Evolutionary conservation across 2,888 invertebrate species (phyloP).

Genomic region (Fissipunctia ypsillon): DNA sequence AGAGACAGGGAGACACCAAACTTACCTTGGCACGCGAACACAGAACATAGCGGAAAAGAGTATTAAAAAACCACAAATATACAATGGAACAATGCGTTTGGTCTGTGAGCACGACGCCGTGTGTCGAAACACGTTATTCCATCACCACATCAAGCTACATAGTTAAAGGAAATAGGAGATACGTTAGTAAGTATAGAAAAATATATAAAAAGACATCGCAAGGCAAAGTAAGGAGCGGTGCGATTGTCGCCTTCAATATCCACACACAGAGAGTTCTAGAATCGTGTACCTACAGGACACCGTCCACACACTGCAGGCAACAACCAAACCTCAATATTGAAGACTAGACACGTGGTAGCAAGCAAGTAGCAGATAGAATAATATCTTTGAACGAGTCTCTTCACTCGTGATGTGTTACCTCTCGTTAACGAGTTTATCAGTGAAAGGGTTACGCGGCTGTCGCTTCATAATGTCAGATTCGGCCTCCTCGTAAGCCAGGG

Average conservation of each 20-base stretch:
- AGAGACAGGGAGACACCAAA: slow-evolving; percentile 85
- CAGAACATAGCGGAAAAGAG: slow-evolving; percentile 75
- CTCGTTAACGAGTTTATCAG: slow-evolving; percentile 99
- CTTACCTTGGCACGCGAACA: slow-evolving; percentile 84
- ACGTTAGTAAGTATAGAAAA: slow-evolving; percentile 84
- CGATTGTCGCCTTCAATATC: slow-evolving; percentile 88
- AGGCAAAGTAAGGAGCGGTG: slow-evolving; percentile 88
- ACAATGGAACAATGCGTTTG: slow-evolving; percentile 85
- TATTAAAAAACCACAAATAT: slow-evolving; percentile 76
- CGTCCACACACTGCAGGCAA: slow-evolving; percentile 86
- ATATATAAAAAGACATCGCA: slow-evolving; percentile 85
- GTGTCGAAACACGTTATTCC: slow-evolving; percentile 82
- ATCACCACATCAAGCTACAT: slow-evolving; percentile 85
- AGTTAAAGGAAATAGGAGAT: slow-evolving; percentile 81
- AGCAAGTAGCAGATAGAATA: slow-evolving; percentile 89
- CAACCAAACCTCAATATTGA: slow-evolving; percentile 87
- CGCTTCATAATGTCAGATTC: slow-evolving; percentile 99
- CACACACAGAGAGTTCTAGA: slow-evolving; percentile 78
- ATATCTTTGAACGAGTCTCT: slow-evolving; percentile 85
- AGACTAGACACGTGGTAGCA: slow-evolving; percentile 89
- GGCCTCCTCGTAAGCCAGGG: slow-evolving; percentile 99
- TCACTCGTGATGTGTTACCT: slow-evolving; percentile 93
- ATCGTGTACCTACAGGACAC: slow-evolving; percentile 79
- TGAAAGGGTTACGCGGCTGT: slow-evolving; percentile 98
- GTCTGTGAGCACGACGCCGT: slow-evolving; percentile 55